Base-by-base conservation (phyloP, 92 coral and sea anemone genomes). In the Parazoanthus darwini region DNA sequence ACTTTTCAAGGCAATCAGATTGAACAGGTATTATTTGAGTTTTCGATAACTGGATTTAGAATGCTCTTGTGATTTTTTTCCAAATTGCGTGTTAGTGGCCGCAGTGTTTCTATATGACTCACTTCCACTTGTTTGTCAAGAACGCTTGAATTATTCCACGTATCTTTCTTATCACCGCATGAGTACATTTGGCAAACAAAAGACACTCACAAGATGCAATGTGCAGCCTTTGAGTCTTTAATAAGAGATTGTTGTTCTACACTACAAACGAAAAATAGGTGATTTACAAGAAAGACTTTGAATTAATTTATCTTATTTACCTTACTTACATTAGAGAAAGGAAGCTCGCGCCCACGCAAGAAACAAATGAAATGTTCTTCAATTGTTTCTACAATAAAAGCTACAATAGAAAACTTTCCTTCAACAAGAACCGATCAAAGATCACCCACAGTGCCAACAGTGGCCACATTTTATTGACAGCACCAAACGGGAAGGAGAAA, bases 401-500 rank as follows among this genome's bases (percentile, higher is more conserved):
- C 43, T 42, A 5, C 80, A 76, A 63, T 76, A 46, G 48, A 76
- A 37, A 75, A 38, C 10, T 76, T 46, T 76, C 10, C 80, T 75
- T 76, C 50, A 76, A 76, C 80, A 76, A 76, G 35, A 39, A 39
- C 25, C 9, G 51, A 76, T 76, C 80, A 74, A 37, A 74, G 74
- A 82, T 23, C 59, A 44, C 86, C 86, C 78, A 84, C 79, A 6
- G 78, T 13, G 87, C 3, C n/a, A 71, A 84, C 15, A 43, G 58
- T 48, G 26, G 46, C 37, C 25, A 3, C 14, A n/a, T 11, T 46
- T 68, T 43, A 82, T 20, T 44, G 77, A 48, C 44, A 82, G 79
- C 43, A 39, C 46, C 23, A 48, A 84, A 84, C 87, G 72, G 87
- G 87, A 84, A 84, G 48, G n/a, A 83, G 44, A 8, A 38, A n/a